A percentile compares a stretch with the other conserved stretches of the same genome.
Conservation (phyloP, 2,888 invertebrate species). For the Tetranychus truncatus region DNA sequence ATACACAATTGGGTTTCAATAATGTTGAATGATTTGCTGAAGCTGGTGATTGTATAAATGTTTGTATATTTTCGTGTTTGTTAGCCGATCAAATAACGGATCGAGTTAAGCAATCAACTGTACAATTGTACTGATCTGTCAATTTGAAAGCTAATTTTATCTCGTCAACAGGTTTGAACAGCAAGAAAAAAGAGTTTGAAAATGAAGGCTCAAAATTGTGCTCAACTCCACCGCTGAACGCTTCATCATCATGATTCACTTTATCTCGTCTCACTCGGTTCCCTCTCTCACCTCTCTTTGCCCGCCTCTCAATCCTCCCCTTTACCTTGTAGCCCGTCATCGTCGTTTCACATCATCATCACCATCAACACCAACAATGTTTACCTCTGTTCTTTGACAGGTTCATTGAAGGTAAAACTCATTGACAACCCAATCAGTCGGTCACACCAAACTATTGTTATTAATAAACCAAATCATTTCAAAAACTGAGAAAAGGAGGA, state of each 20-base stretch:
- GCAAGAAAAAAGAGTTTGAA: background rate
- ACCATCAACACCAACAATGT: background rate
- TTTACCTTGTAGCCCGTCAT: background rate
- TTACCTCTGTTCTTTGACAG: background rate
- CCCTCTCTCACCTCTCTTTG: background rate
- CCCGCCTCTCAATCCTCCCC: background rate
- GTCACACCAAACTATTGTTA: too few relatives aligned
- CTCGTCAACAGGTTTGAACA: conserved; percentile 1
- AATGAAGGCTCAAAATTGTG: too few relatives aligned
- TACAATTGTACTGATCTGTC: background rate
- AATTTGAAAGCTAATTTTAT: background rate
- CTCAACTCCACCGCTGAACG: background rate
- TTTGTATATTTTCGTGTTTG: too few relatives aligned
- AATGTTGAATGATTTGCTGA: too few relatives aligned
- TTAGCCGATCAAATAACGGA: too few relatives aligned
- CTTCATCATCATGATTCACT: background rate
- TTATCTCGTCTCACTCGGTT: background rate
- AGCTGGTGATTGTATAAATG: too few relatives aligned
- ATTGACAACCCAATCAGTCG: background rate
- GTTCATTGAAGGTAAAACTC: background rate
- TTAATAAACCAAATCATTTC: too few relatives aligned
- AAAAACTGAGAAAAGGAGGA: too few relatives aligned
- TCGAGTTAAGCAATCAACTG: too few relatives aligned
- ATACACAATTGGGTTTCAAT: too few relatives aligned
- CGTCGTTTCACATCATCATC: background rate